These are phyloP conservation scores for Tetheella fluctuosa DNA, from an alignment of 2,888 invertebrate species.

Conservation along the genomic window DNA sequence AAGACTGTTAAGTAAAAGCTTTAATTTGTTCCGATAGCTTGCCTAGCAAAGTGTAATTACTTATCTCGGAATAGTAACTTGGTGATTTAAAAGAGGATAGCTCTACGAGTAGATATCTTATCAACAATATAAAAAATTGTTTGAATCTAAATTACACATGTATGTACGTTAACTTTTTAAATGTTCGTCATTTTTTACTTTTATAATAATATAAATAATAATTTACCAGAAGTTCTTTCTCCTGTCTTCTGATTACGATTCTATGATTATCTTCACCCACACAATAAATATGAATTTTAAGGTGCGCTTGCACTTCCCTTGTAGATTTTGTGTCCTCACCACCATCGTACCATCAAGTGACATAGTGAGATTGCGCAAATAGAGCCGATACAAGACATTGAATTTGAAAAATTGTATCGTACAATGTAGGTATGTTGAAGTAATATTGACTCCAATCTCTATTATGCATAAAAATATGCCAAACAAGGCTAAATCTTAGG, in stretches of 20 bases:
- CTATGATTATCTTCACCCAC: no score
- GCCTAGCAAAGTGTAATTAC: slow-evolving; percentile 18
- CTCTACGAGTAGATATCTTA: slow-evolving; percentile 12
- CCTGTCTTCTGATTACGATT: no score
- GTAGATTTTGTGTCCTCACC: no score
- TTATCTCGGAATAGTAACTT: slow-evolving; percentile 11
- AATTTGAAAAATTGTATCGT: no score
- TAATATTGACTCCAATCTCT: background rate
- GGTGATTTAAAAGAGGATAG: background rate
- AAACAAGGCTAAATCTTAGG: background rate
- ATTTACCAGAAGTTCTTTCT: no score
- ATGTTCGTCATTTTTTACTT: background rate
- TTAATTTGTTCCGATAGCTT: slow-evolving; percentile 31
- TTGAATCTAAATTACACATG: background rate
- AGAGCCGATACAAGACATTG: no score
- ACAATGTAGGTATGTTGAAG: background rate
- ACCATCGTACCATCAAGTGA: no score
- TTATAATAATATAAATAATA: no score
- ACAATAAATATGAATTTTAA: no score
- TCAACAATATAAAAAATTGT: background rate
- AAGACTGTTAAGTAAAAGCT: slow-evolving; percentile 24
- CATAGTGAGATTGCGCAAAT: no score
- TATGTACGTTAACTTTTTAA: background rate
- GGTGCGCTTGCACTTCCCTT: no score
- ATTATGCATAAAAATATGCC: background rate